phyloP scores from a whole-genome alignment of 2,888 invertebrate species.

The Cheilosia variabilis region DNA sequence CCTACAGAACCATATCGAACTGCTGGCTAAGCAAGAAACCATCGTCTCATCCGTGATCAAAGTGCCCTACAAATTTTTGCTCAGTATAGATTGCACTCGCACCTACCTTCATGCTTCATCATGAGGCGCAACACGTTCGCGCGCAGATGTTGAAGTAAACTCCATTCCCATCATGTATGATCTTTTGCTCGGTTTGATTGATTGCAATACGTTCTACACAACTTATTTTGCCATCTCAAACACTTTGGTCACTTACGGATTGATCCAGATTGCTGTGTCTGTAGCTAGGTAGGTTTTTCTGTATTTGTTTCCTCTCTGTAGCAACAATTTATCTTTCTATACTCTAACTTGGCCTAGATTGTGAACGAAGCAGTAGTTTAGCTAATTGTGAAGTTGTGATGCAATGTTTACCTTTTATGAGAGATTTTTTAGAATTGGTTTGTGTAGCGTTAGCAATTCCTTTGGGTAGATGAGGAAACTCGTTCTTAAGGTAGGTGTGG shows the following conservation, averaged over 20 bases:
- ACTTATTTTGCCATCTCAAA: conserved; percentile 28
- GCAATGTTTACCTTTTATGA: conserved; percentile 63
- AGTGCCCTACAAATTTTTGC: conserved; percentile 49
- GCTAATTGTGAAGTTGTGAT: conserved; percentile 67
- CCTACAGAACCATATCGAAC: conserved; percentile 49
- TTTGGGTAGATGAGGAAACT: conserved; percentile 13
- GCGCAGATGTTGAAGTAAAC: conserved; percentile 4
- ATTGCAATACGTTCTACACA: conserved; percentile 37
- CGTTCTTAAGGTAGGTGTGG: conserved; percentile 38
- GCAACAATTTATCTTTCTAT: not conserved
- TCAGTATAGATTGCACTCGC: conserved; percentile 23
- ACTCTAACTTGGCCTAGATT: conserved; percentile 36
- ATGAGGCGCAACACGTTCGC: conserved; percentile 23
- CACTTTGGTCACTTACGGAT: conserved; percentile 24
- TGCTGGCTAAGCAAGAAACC: conserved; percentile 37
- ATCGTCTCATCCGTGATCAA: conserved; percentile 32
- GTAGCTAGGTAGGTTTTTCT: conserved; percentile 1
- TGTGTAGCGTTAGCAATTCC: conserved; percentile 6
- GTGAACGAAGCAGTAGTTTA: conserved; percentile 34
- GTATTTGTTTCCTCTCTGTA: not conserved
- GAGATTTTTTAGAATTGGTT: conserved; percentile 40
- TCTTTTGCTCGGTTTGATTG: conserved; percentile 58
- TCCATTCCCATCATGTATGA: conserved; percentile 67
- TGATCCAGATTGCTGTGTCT: conserved; percentile 15
- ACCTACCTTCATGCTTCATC: conserved; percentile 12